Evolutionary conservation across 2,888 invertebrate genomes (phyloP).

Genomic region (Ecliptopera silaceata): DNA sequence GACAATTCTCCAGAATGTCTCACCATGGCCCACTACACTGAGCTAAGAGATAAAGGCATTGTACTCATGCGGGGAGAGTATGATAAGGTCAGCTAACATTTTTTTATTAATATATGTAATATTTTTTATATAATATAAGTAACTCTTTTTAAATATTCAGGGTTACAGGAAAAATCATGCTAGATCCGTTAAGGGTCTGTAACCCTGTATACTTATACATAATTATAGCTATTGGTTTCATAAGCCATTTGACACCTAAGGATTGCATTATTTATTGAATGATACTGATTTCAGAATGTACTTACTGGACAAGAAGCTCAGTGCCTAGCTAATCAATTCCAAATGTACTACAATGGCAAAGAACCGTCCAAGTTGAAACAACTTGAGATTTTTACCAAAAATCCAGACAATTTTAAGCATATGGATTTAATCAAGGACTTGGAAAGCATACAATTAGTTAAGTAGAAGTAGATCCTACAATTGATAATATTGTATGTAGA

Average conservation of each 20-base stretch:
- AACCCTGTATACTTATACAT: too few species aligned
- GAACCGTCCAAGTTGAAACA: constrained; percentile 84
- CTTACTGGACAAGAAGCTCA: constrained; percentile 91
- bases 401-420: constrained; percentile 90
- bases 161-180: too few species aligned
- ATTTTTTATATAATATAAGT: too few species aligned
- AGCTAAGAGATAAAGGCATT: constrained; percentile 88
- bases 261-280: background rate
- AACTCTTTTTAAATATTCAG: too few species aligned
- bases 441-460: constrained; percentile 83
- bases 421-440: constrained; percentile 91
- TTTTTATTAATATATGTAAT: too few species aligned
- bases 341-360: constrained; percentile 90
- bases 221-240: background rate
- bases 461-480: constrained; percentile 2
- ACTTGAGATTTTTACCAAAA: constrained; percentile 86
- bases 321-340: constrained; percentile 92
- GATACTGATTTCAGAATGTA: constrained; percentile 79
- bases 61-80: constrained; percentile 94
- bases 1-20: constrained; percentile 95
- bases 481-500: background rate
- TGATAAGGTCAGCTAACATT: constrained; percentile 79
- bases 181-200: too few species aligned
- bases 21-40: constrained; percentile 90
- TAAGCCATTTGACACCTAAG: background rate